Percentiles rank a stretch among this genome's conserved stretches.
Conservation (phyloP, 2,888 invertebrate species). For the Eupeodes latifasciatus region DNA sequence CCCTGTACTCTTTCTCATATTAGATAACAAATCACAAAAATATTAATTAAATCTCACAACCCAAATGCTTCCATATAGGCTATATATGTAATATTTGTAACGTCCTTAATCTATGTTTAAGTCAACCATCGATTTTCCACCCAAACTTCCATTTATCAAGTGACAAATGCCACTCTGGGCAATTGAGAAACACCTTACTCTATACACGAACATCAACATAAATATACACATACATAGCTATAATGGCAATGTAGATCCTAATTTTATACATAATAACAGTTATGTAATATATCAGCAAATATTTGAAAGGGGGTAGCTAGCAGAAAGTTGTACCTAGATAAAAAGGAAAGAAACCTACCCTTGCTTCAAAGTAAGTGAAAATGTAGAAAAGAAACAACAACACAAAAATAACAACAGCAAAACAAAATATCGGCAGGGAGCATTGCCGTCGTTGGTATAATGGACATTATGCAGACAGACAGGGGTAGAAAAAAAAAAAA, state of each 20-base stretch:
- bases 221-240: slow-evolving; percentile 52
- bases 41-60: slow-evolving; percentile 58
- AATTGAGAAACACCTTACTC: slow-evolving; percentile 74
- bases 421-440: slow-evolving; percentile 78
- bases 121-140: slow-evolving; percentile 62
- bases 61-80: slow-evolving; percentile 48
- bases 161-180: slow-evolving; percentile 79
- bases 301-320: slow-evolving; percentile 55
- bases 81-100: neutral
- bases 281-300: slow-evolving; percentile 83
- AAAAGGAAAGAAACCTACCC: slow-evolving; percentile 51
- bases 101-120: slow-evolving; percentile 65
- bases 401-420: slow-evolving; percentile 12
- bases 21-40: slow-evolving; percentile 55
- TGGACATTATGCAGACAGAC: slow-evolving; percentile 67
- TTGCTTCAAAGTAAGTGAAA: slow-evolving; percentile 24
- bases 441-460: slow-evolving; percentile 49
- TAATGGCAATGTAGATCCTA: slow-evolving; percentile 77
- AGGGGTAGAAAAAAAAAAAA: slow-evolving; percentile 28
- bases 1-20: neutral
- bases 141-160: slow-evolving; percentile 79
- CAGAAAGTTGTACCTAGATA: neutral
- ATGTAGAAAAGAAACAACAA: slow-evolving; percentile 1
- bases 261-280: slow-evolving; percentile 81
- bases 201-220: neutral